Percentiles rank a stretch among this genome's conserved stretches.
phyloP scores from a whole-genome alignment of 2,797 vertebrate species.

The Danio tinwini region DNA sequence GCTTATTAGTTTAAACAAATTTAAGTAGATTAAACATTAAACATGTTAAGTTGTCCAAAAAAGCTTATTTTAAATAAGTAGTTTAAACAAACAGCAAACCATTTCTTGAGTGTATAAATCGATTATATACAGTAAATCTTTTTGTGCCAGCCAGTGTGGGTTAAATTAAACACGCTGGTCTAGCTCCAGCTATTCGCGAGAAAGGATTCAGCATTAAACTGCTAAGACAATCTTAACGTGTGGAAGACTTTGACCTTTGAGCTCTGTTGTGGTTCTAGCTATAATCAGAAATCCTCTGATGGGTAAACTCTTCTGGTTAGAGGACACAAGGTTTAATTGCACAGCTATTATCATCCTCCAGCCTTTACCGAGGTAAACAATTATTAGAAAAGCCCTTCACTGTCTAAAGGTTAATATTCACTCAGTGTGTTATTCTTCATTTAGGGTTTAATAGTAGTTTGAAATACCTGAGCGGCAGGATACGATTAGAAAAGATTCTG shows the following conservation, averaged over 20 bases:
- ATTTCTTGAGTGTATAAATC: too few species aligned
- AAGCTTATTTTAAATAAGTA: too few species aligned
- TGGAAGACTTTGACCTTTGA: constrained; percentile 3
- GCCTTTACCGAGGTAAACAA: neutral
- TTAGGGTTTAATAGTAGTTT: too few species aligned
- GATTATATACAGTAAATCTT: too few species aligned
- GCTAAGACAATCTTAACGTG: constrained; percentile 1
- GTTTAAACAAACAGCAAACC: too few species aligned
- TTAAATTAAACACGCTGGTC: neutral
- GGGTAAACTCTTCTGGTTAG: neutral
- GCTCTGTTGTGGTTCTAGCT: neutral
- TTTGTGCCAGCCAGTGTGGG: neutral
- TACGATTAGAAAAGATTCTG: too few species aligned
- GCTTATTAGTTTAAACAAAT: too few species aligned
- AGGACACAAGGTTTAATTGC: neutral
- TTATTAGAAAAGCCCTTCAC: neutral
- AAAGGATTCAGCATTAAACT: neutral
- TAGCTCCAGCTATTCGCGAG: neutral
- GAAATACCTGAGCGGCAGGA: too few species aligned
- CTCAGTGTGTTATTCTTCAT: too few species aligned
- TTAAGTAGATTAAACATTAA: too few species aligned
- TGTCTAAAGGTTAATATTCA: too few species aligned
- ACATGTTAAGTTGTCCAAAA: too few species aligned
- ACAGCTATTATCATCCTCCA: neutral
- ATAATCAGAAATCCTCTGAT: neutral